A percentile compares a stretch with the other conserved stretches of the same genome.
phyloP scores from a whole-genome alignment of 2,888 invertebrate species.

The Lepidonotus clava region DNA sequence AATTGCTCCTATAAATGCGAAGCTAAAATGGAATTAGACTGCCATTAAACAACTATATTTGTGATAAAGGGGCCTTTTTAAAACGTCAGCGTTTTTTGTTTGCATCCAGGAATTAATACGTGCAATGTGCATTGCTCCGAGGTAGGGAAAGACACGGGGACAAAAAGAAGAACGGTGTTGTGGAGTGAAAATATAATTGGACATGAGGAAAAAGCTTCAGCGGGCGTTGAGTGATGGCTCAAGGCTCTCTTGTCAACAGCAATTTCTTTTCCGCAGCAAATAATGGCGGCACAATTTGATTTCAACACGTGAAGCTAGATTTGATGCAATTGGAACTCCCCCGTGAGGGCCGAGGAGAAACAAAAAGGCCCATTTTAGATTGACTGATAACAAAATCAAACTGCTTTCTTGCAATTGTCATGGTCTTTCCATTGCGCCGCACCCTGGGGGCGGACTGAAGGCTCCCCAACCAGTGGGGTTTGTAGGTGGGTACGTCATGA shows the following conservation, averaged over 20 bases:
- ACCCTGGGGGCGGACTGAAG: background rate
- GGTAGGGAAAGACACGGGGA: constrained; percentile 1
- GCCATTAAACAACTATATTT: constrained; percentile 33
- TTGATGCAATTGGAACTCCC: constrained; percentile 47
- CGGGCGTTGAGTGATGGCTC: constrained; percentile 7
- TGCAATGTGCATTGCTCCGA: constrained; percentile 10
- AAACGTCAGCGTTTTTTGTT: constrained; percentile 22
- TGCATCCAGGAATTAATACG: background rate
- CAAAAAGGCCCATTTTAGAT: constrained; percentile 47
- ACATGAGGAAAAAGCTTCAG: constrained; percentile 22
- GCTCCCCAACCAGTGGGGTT: background rate
- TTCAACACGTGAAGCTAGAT: constrained; percentile 40
- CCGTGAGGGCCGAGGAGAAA: background rate
- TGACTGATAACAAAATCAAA: constrained; percentile 48
- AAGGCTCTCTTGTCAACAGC: constrained; percentile 46
- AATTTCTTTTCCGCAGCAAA: constrained; percentile 38
- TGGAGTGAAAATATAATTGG: constrained; percentile 51
- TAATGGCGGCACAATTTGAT: constrained; percentile 34
- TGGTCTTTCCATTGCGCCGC: background rate
- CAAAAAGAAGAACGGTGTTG: background rate
- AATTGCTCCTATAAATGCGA: background rate
- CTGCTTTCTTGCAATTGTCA: constrained; percentile 48
- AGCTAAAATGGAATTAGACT: constrained; percentile 3
- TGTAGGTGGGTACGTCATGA: background rate
- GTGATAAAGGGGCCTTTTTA: constrained; percentile 16